These are phyloP conservation scores for Pachypanchax playfairii DNA, from an alignment of 2,113 vertebrate genomes.

Conservation along the genomic window DNA sequence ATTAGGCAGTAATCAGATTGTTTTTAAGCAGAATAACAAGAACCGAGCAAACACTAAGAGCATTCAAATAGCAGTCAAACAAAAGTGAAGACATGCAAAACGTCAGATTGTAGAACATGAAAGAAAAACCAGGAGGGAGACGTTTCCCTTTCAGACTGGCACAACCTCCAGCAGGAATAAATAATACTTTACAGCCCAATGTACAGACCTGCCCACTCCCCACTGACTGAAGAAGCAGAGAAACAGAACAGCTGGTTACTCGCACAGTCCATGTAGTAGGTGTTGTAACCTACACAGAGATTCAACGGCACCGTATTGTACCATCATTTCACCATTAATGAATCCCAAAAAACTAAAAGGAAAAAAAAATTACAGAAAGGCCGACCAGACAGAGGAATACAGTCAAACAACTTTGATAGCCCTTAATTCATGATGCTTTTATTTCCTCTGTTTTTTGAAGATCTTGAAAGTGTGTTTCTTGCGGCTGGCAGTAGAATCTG, in stretches of 20 bases:
- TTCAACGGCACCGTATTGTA: constrained; percentile 43
- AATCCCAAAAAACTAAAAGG: constrained; percentile 24
- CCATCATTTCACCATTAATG: constrained; percentile 41
- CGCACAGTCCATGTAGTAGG: constrained; percentile 62
- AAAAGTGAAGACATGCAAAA: constrained; percentile 81
- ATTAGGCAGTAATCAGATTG: constrained; percentile 53
- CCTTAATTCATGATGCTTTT: constrained; percentile 54
- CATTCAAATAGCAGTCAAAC: constrained; percentile 78
- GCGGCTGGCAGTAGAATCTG: constrained; percentile 88
- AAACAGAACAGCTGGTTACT: constrained; percentile 55
- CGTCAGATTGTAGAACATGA: constrained; percentile 65
- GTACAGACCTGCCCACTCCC: constrained; percentile 59
- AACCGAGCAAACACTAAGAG: constrained; percentile 79
- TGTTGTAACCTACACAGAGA: constrained; percentile 54
- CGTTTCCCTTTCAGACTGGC: constrained; percentile 67
- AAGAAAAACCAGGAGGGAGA: constrained; percentile 53
- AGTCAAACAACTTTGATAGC: constrained; percentile 38
- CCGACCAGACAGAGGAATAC: constrained; percentile 34
- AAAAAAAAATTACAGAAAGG: constrained; percentile 1
- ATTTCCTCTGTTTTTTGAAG: constrained; percentile 98
- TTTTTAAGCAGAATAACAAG: constrained; percentile 63
- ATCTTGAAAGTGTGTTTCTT: constrained; percentile 98
- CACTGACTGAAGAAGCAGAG: constrained; percentile 52
- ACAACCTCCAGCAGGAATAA: constrained; percentile 79
- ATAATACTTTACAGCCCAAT: constrained; percentile 79